Base-by-base conservation (phyloP, 2,888 invertebrate species). In the Gastracanthus pulcherrimus region DNA sequence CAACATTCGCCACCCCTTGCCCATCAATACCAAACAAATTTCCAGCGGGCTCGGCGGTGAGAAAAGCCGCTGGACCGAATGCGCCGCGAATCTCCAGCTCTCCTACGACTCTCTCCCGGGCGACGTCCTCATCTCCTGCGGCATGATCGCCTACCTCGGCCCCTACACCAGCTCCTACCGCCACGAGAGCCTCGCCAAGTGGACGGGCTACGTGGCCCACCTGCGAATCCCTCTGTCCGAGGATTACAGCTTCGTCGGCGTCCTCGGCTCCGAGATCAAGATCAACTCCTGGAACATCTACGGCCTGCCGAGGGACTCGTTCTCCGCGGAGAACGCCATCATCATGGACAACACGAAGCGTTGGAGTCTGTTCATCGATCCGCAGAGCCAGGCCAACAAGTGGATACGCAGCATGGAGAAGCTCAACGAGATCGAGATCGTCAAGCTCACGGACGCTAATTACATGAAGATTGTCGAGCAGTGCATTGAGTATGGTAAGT, bases 331-430 rank as follows among this genome's bases (percentile, higher is more conserved):
- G 88, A 97, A 97, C 92, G 97, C 95, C 71, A 95, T 97, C 70
- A 97, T 97, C 87, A 95, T 96, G 91, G 95, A 96, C 87, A 95
- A 94, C 88, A 95, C 96, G 0, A 94, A 95, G 91, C 93, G 95
- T 80, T 96, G 95, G 96, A 96, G 97, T 6, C 92, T 97, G 83
- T 94, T 97, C 87, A 94, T 97, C 76, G 97, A 97, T 92, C 97
- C 97, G 1, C 96, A 97, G 92, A 95, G 95, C 55, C 97, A 97
- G 92, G 97, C 97, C 0, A 96, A 96, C 90, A 95, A 95, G 89
- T 97, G 97, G 97, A 94, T 97, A 29, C 96, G 96, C 92, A 95
- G 94, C 84, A 95, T 96, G 94, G 97, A 97, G 92, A 96, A 95
- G 88, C 92, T 93, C 0, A 95, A 94, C 89, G 94, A 94, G 82